phyloP scores from a whole-genome alignment of 2,888 invertebrate genomes.

The Kuschelorhynchus macadamiae region DNA sequence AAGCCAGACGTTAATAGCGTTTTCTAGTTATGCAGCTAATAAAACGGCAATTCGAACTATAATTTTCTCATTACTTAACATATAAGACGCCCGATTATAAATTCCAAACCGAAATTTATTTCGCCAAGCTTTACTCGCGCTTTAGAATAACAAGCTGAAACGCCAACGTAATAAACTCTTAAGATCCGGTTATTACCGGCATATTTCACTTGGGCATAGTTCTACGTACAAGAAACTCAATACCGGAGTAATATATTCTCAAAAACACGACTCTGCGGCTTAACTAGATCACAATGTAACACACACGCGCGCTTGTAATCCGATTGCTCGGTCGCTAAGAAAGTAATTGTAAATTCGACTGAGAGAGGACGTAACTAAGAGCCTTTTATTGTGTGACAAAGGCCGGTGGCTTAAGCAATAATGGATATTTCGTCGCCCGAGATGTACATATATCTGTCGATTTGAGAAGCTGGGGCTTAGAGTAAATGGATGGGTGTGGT shows the following conservation, averaged over 20 bases:
- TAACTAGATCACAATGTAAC: slow-evolving; percentile 40
- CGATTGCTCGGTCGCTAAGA: slow-evolving; percentile 24
- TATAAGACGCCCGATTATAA: slow-evolving; percentile 15
- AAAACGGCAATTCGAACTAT: no score
- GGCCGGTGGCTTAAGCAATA: slow-evolving; percentile 15
- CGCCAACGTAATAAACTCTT: slow-evolving; percentile 23
- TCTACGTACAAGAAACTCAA: slow-evolving; percentile 31
- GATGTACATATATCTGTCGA: slow-evolving; percentile 13
- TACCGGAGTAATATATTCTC: slow-evolving; percentile 40
- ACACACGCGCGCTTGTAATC: slow-evolving; percentile 29
- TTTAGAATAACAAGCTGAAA: slow-evolving; percentile 22
- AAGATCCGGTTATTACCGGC: slow-evolving; percentile 33
- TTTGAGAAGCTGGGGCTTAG: slow-evolving; percentile 2
- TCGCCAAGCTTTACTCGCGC: slow-evolving; percentile 16
- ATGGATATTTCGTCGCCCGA: slow-evolving; percentile 23
- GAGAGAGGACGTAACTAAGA: slow-evolving; percentile 18
- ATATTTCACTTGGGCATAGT: slow-evolving; percentile 30
- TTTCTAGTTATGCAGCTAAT: no score
- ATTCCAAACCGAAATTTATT: slow-evolving; percentile 23
- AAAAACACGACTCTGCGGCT: slow-evolving; percentile 40
- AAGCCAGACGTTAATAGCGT: no score
- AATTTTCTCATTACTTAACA: slow-evolving; percentile 16
- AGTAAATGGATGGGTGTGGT: slow-evolving; percentile 3
- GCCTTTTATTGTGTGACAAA: slow-evolving; percentile 27
- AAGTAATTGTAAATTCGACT: slow-evolving; percentile 32